Evolutionary conservation across 2,797 vertebrate genomes (phyloP).

Genomic region (Chrysolophus pictus): DNA sequence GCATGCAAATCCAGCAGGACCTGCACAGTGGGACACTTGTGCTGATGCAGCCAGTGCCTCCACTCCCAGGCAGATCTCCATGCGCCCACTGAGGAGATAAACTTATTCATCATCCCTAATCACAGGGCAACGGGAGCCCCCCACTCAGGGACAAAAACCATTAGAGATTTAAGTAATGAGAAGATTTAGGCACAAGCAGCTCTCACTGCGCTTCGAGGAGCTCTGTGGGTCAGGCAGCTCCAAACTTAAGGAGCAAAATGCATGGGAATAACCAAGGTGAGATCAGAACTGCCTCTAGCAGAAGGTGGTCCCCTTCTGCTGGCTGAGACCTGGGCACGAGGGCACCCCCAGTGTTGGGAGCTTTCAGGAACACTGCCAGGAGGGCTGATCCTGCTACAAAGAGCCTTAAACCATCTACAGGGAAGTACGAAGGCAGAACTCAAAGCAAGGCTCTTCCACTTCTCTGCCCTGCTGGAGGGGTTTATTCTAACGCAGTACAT

Average conservation of each 20-base stretch:
- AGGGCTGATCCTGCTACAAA: background rate
- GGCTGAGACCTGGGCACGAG: background rate
- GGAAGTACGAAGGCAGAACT: background rate
- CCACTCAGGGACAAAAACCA: background rate
- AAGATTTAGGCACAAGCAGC: background rate
- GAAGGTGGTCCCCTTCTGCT: background rate
- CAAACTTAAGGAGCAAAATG: background rate
- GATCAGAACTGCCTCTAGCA: accelerated
- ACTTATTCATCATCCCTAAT: accelerated
- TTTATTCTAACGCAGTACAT: background rate
- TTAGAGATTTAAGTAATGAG: background rate
- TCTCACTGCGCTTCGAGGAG: background rate
- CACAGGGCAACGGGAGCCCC: background rate
- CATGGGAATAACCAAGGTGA: accelerated
- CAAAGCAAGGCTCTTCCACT: background rate
- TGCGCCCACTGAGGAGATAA: background rate
- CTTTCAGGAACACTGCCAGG: accelerated
- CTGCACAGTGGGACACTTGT: too few species aligned
- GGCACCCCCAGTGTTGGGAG: background rate
- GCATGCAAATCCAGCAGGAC: background rate
- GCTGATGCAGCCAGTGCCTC: background rate
- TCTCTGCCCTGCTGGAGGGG: background rate
- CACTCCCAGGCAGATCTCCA: background rate
- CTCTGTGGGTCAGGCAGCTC: background rate
- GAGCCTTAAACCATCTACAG: background rate